phyloP scores from a whole-genome alignment of 1,140 invertebrate genomes.

The Bombyx mori region ASM3026992v2 NC_085122.1:5330001-5330500 shows the following conservation, averaged over 20 bases:
- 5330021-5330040: constrained; percentile 1
- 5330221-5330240: constrained; percentile 2
- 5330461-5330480: background rate
- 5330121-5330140: constrained; percentile 8
- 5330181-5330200: constrained; percentile 3
- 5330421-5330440: constrained; percentile 4
- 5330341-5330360: background rate
- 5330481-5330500: background rate
- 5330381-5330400: constrained; percentile 1
- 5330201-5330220: constrained; percentile 6
- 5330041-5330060: background rate
- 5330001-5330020: background rate
- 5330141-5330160: background rate
- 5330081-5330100: constrained; percentile 1
- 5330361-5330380: background rate
- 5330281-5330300: background rate
- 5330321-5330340: too few relatives aligned
- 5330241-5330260: background rate
- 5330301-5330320: background rate
- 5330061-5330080: constrained; percentile 7
- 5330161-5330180: background rate
- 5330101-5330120: constrained; percentile 4
- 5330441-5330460: background rate
- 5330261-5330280: background rate
- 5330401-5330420: constrained; percentile 4